Conservation (phyloP, 1,140 invertebrate genomes). For the Drosophila subpulchrella region DNA sequence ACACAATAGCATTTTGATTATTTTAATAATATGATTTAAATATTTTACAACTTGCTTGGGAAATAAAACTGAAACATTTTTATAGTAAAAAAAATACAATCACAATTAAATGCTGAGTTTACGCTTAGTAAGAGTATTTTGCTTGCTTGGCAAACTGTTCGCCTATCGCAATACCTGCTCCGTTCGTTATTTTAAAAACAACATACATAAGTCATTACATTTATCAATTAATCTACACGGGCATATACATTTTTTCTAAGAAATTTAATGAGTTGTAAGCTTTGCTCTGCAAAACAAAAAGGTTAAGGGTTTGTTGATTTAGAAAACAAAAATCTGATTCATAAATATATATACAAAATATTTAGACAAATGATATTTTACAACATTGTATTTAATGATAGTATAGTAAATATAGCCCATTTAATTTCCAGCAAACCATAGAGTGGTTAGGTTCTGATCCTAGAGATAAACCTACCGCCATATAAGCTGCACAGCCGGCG, state of each 20-base stretch:
- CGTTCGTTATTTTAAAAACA: neutral
- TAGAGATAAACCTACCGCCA: constrained; percentile 92
- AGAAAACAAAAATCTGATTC: too few species aligned
- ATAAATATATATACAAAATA: too few species aligned
- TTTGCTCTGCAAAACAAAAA: neutral
- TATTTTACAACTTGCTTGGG: too few species aligned
- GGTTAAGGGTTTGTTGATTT: neutral
- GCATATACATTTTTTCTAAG: neutral
- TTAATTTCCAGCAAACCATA: too few species aligned
- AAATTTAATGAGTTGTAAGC: neutral
- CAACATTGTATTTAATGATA: too few species aligned
- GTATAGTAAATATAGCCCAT: too few species aligned
- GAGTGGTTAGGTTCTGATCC: too few species aligned
- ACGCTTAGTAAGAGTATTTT: neutral
- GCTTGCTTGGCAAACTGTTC: neutral
- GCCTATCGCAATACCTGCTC: neutral
- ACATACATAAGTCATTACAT: neutral
- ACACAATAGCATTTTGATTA: neutral
- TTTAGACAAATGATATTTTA: too few species aligned
- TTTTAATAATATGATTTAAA: too few species aligned
- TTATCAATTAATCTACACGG: neutral
- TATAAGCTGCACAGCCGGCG: constrained; percentile 98
- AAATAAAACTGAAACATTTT: too few species aligned
- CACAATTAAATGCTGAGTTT: neutral
- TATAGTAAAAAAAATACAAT: neutral